Base-by-base conservation (phyloP, 2,113 vertebrate genomes). In the Scolopax mira region DNA sequence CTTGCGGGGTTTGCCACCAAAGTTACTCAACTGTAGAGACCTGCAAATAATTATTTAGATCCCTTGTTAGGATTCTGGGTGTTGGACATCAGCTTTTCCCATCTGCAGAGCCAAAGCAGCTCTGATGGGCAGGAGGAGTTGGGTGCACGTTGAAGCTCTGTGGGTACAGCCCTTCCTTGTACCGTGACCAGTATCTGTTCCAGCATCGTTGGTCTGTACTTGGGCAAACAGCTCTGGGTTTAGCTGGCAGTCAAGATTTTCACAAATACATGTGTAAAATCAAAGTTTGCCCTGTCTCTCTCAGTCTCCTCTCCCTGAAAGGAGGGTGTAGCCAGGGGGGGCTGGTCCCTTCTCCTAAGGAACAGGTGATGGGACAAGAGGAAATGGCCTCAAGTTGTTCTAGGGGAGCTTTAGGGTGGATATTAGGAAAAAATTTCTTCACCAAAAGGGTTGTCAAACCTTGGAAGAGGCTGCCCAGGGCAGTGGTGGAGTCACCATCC, bases 121-220 rank as follows among this genome's bases (percentile, higher is more conserved):
- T 11, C 6, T 10, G 61, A 15, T 44, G 58, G 69, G 37, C 5
- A 1, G 46, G 46, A 39, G 85, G 41, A 46, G 42, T 3, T 7
- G 64, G 9, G 46, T 3, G 31, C 48, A 21, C n/a, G 41, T 13
- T 25, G 60, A 19, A 7, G 46, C 28, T 15, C 60, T 10, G 5
- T 0, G 14, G n/a, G 35, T 16, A 21, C 66, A 46, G 44, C 31
- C 28, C n/a, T 52, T 65, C 60, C 54, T 42, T 5, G 2, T 22
- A 17, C 49, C 7, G 24, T 5, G 8, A 15, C 22, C 44, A 52
- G 54, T 19, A 15, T 10, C 3, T 18, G 1, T 39, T 18, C 39
- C 27, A 13, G 6, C 23, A 4, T 3, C 2, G 1, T 10, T 1
- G 1, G 17, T 21, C 31, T 3, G 3, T 41, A 13, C 19, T 37